Percentiles rank a stretch among this genome's conserved stretches.
phyloP scores from a whole-genome alignment of 2,888 invertebrate species.

The Magallana nippona region DNA sequence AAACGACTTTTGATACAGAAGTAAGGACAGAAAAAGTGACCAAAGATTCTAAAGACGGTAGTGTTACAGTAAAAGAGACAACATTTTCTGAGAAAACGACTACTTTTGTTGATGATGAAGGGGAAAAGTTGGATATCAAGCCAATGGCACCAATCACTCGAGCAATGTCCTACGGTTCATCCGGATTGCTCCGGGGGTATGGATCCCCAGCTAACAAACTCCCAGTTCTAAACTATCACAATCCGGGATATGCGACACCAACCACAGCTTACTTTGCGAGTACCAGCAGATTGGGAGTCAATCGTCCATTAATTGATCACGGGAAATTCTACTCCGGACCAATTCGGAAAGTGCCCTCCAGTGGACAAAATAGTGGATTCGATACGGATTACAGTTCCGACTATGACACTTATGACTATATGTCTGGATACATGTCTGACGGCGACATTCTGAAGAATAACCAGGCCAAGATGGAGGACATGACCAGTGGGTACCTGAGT shows the following conservation, averaged over 20 bases:
- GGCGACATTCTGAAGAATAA: constrained; percentile 87
- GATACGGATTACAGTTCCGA: constrained; percentile 76
- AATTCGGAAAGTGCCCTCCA: constrained; percentile 74
- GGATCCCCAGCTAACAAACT: constrained; percentile 65
- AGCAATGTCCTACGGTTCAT: constrained; percentile 72
- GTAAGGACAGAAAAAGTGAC: constrained; percentile 73
- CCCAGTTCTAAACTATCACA: constrained; percentile 67
- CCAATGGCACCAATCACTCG: constrained; percentile 92
- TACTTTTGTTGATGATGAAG: constrained; percentile 79
- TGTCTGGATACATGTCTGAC: constrained; percentile 91
- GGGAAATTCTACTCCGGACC: constrained; percentile 74
- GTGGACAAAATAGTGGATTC: constrained; percentile 65
- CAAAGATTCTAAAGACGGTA: constrained; percentile 57
- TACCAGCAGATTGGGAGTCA: constrained; percentile 72
- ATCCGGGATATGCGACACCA: constrained; percentile 70
- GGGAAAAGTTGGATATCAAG: constrained; percentile 87
- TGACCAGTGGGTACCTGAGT: constrained; percentile 93
- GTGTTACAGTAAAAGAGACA: constrained; percentile 62
- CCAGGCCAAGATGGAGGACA: constrained; percentile 83
- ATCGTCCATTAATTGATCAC: constrained; percentile 72
- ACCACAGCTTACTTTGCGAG: constrained; percentile 66
- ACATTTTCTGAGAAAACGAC: constrained; percentile 82
- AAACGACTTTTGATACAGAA: constrained; percentile 77
- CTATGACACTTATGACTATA: constrained; percentile 80
- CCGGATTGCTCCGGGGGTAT: constrained; percentile 71